A percentile compares a stretch with the other conserved stretches of the same genome.
These are phyloP conservation scores for Drosophila meridiana DNA, from an alignment of 2,888 invertebrate species.

Conservation along the genomic window DNA sequence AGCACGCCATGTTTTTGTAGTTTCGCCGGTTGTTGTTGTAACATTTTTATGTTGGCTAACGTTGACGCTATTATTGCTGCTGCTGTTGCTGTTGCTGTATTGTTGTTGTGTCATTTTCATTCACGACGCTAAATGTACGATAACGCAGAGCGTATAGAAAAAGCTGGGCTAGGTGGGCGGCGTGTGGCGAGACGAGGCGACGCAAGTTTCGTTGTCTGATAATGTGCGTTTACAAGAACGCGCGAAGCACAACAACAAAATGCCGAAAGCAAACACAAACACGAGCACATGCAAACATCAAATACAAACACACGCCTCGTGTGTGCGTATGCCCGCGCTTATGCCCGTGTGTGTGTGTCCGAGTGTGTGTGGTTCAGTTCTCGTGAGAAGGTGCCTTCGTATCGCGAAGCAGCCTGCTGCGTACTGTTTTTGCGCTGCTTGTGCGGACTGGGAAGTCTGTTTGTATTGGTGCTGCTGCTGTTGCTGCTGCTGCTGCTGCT, in stretches of 20 bases:
- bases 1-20: slow-evolving; percentile 60
- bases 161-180: background rate
- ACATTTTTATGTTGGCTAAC: slow-evolving; percentile 34
- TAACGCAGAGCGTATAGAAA: slow-evolving; percentile 30
- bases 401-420: slow-evolving; percentile 44
- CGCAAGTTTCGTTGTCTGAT: slow-evolving; percentile 41
- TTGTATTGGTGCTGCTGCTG: slow-evolving; percentile 45
- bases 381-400: slow-evolving; percentile 32
- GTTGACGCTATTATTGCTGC: slow-evolving; percentile 3
- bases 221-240: slow-evolving; percentile 61
- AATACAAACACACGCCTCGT: slow-evolving; percentile 37
- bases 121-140: slow-evolving; percentile 53
- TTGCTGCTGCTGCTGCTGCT: slow-evolving; percentile 38
- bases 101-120: slow-evolving; percentile 54
- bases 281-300: slow-evolving; percentile 35
- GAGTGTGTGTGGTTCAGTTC: slow-evolving; percentile 40
- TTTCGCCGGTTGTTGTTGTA: slow-evolving; percentile 60
- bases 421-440: slow-evolving; percentile 49
- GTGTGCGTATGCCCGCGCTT: background rate
- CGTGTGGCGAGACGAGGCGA: background rate
- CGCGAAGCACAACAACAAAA: slow-evolving; percentile 39
- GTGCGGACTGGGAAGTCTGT: slow-evolving; percentile 27
- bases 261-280: slow-evolving; percentile 47
- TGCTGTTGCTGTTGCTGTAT: slow-evolving; percentile 17
- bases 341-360: background rate